These are phyloP conservation scores for Holotrichia oblita DNA, from an alignment of 1,140 invertebrate genomes.

Conservation along the genomic window DNA sequence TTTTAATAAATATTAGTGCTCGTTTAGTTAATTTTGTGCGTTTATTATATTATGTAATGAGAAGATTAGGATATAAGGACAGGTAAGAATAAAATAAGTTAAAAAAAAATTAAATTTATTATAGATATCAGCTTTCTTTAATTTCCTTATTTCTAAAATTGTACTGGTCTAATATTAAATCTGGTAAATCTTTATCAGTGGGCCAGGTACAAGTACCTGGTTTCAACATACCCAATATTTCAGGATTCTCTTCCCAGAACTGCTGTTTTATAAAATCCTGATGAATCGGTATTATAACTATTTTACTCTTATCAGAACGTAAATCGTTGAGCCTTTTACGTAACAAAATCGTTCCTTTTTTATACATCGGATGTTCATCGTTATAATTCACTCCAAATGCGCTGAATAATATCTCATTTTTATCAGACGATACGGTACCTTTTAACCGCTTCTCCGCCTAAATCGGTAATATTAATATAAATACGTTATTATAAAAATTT, in stretches of 20 bases:
- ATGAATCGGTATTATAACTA: constrained; percentile 70
- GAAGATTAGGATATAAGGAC: background rate
- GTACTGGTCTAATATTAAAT: background rate
- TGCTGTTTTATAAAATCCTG: constrained; percentile 86
- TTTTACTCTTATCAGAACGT: constrained; percentile 59
- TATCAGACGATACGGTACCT: constrained; percentile 88
- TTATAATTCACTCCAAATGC: constrained; percentile 96
- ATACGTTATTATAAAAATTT: constrained; percentile 23
- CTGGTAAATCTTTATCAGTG: background rate
- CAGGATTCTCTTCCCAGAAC: constrained; percentile 85
- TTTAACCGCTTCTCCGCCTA: constrained; percentile 82
- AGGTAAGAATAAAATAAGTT: no score
- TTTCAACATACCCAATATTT: constrained; percentile 62
- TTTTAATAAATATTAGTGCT: constrained; percentile 18
- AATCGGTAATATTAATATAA: constrained; percentile 44
- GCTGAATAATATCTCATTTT: constrained; percentile 94
- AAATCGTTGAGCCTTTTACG: constrained; percentile 66
- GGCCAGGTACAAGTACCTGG: constrained; percentile 21
- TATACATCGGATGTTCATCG: constrained; percentile 83
- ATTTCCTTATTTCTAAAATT: background rate
- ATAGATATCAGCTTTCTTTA: background rate
- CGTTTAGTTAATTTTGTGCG: background rate
- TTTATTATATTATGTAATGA: background rate
- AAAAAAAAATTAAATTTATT: background rate
- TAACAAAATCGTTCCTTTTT: constrained; percentile 89